Base-by-base conservation (phyloP, 2,888 invertebrate species). In the Lycocerus yunnanus region DNA sequence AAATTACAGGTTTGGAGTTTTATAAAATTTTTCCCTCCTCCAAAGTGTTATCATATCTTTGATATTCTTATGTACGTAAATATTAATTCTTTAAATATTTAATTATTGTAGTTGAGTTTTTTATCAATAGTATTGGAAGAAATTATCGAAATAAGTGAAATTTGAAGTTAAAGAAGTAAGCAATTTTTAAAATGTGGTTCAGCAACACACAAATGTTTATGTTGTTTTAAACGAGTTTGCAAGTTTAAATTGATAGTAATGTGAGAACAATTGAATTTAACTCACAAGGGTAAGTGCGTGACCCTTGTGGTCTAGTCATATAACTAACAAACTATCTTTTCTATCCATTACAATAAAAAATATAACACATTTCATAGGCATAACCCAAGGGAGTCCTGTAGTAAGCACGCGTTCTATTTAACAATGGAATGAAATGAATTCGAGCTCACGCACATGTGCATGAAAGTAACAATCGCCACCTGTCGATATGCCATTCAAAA, bases 191-290 rank as follows among this genome's bases (percentile, higher is more conserved):
- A 43, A n/a, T n/a, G n/a, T 11, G n/a, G n/a, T 6, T 43, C n/a
- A n/a, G n/a, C 3, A n/a, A 43, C 43, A 43, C n/a, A 43, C 13
- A 43, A 43, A 43, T 43, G 43, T 43, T 43, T 43, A n/a, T n/a
- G 43, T n/a, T 43, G 43, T 43, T 43, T n/a, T 43, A 43, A 43
- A 69, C 43, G 59, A 66, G 16, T 70, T 71, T 72, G 66, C 58
- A 24, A 65, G 66, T 43, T 68, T 80, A 78, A 80, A 79, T 80
- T 80, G 72, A 73, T 72, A 78, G 78, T 77, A 78, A 81, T 79
- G 77, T 78, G 74, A 15, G 74, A 78, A 80, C 81, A 81, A 81
- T 81, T 80, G 82, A 72, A 71, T 80, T 79, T 80, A 82, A 82
- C 81, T 78, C 73, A 77, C 74, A 78, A 71, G 77, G 75, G 73